A percentile compares a stretch with the other conserved stretches of the same genome.
These are phyloP conservation scores for Coregonus sp. DNA, from an alignment of 2,797 vertebrate species.

Conservation along the genomic window DNA sequence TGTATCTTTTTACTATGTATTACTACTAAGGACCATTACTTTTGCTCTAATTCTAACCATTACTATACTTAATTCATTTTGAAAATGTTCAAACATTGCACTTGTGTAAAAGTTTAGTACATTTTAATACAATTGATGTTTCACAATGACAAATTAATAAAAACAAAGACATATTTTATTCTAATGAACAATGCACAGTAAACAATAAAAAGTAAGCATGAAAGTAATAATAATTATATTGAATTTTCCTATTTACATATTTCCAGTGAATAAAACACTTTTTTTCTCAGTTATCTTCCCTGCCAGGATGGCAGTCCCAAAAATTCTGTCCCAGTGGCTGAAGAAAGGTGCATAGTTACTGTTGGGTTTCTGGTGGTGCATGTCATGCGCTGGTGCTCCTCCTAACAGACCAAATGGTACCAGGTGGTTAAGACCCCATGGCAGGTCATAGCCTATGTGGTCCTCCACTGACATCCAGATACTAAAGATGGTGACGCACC, in stretches of 20 bases:
- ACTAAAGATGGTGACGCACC: constrained; percentile 70
- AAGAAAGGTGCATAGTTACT: constrained; percentile 80
- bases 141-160: background rate
- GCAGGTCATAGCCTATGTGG: constrained; percentile 79
- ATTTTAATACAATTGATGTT: no score
- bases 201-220: no score
- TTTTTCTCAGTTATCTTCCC: constrained; percentile 33
- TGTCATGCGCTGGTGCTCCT: constrained; percentile 75
- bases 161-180: constrained; percentile 18
- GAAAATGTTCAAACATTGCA: background rate
- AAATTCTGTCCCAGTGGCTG: constrained; percentile 78
- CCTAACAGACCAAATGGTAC: constrained; percentile 76
- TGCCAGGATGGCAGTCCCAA: constrained; percentile 62
- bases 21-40: background rate
- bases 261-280: constrained; percentile 15
- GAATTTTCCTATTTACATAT: constrained; percentile 20
- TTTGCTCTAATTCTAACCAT: background rate
- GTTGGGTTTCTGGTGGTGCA: constrained; percentile 78
- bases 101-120: no score
- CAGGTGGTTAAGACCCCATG: constrained; percentile 70
- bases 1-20: background rate
- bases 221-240: background rate
- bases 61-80: background rate
- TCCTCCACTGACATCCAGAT: constrained; percentile 81
- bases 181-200: no score